Conservation (phyloP, 2,113 vertebrate genomes). For the Plotosus lineatus region DNA sequence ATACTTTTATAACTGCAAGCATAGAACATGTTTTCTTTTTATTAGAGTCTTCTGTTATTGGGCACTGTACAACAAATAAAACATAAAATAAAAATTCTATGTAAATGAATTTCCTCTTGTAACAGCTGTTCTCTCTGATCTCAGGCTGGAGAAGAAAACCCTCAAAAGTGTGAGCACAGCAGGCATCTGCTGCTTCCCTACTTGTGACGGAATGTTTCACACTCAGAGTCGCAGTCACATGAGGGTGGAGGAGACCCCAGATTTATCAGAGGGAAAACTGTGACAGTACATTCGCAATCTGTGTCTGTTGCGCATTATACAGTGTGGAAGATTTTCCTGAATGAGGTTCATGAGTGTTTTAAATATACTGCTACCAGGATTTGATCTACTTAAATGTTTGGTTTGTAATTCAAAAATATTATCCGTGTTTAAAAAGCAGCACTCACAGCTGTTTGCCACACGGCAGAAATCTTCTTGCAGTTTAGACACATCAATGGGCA, state of each 20-base stretch:
- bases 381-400: neutral
- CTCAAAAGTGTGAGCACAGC: conserved; percentile 16
- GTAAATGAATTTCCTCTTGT: neutral
- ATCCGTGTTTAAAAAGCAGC: neutral
- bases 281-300: conserved; percentile 50
- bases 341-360: neutral
- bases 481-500: conserved; percentile 85
- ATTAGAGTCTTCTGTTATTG: neutral
- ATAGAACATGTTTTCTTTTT: neutral
- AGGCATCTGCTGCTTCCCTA: neutral
- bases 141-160: neutral
- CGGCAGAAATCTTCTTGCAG: conserved; percentile 95
- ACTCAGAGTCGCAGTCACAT: neutral
- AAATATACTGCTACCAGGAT: conserved; percentile 27
- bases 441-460: conserved; percentile 86
- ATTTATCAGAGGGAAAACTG: conserved; percentile 47
- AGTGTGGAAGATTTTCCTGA: conserved; percentile 19
- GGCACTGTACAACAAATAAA: neutral
- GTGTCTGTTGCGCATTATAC: conserved; percentile 33
- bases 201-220: neutral
- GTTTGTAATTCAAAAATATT: neutral
- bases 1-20: neutral
- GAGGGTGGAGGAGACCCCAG: neutral
- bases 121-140: conserved; percentile 12
- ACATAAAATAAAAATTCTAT: neutral